phyloP scores from a whole-genome alignment of 2,888 invertebrate species.

The Aporophyla lueneburgensis region DNA sequence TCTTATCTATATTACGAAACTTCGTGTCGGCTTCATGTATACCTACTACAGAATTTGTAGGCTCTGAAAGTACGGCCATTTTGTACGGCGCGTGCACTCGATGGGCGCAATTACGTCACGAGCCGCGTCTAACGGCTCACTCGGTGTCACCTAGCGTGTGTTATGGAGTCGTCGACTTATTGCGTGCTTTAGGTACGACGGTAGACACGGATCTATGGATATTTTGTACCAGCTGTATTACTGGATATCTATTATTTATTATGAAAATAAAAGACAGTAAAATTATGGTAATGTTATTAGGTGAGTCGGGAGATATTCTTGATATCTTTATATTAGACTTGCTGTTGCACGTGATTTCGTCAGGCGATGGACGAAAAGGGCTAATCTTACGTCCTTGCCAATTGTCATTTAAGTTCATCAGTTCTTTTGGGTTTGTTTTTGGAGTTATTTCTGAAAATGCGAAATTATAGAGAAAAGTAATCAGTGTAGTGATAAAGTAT shows the following conservation, averaged over 20 bases:
- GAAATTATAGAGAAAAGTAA: no score
- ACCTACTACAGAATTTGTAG: constrained; percentile 1
- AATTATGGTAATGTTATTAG: not conserved
- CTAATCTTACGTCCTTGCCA: no score
- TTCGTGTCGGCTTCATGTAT: not conserved
- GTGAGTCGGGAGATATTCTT: no score
- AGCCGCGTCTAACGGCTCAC: constrained; percentile 27
- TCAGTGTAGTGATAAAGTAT: no score
- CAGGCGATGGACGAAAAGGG: no score
- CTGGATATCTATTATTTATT: not conserved
- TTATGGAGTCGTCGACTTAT: constrained; percentile 24
- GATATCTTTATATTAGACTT: not conserved
- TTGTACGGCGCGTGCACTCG: constrained; percentile 37
- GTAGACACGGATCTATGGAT: constrained; percentile 6
- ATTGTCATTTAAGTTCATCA: no score
- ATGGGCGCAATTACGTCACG: constrained; percentile 45
- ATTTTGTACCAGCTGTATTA: not conserved
- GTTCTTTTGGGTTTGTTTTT: no score
- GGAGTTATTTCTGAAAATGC: no score
- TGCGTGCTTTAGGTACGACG: constrained; percentile 13
- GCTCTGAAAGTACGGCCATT: constrained; percentile 34
- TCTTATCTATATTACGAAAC: not conserved
- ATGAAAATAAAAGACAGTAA: not conserved
- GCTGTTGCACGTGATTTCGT: no score
- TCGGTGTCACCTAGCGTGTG: constrained; percentile 32